Percentiles rank a stretch among this genome's conserved stretches.
Conservation (phyloP, 2,888 invertebrate species). For the Myathropa florea region DNA sequence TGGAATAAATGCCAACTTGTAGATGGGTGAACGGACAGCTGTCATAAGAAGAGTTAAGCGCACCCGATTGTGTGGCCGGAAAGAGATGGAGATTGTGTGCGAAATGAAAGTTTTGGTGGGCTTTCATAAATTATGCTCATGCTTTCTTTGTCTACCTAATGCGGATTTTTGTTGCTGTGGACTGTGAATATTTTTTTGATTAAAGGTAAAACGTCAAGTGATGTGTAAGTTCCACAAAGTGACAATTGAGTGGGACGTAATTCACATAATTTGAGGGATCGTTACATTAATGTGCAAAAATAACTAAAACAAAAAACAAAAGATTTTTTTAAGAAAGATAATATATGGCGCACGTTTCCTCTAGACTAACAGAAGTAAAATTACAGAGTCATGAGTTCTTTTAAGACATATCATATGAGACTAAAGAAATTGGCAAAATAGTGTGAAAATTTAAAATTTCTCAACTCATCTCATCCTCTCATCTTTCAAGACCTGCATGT, state of each 20-base stretch:
- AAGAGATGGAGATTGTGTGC: conserved; percentile 22
- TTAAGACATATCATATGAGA: too few species aligned
- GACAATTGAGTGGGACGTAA: not conserved
- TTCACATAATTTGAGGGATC: not conserved
- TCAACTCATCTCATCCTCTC: too few species aligned
- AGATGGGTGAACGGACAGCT: conserved; percentile 57
- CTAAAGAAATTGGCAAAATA: too few species aligned
- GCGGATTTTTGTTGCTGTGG: conserved; percentile 36
- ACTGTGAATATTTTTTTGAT: conserved; percentile 10
- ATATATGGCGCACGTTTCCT: too few species aligned
- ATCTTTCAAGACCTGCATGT: too few species aligned
- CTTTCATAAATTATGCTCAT: not conserved
- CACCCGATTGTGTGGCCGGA: not conserved
- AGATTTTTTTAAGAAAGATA: too few species aligned
- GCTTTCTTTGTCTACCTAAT: conserved; percentile 22
- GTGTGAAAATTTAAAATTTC: too few species aligned
- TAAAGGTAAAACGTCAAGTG: conserved; percentile 46
- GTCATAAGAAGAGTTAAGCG: conserved; percentile 36
- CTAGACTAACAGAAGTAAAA: too few species aligned
- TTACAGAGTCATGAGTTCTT: too few species aligned
- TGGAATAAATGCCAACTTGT: conserved; percentile 67
- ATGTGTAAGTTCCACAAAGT: conserved; percentile 66
- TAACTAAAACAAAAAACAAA: too few species aligned
- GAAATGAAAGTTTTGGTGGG: conserved; percentile 54
- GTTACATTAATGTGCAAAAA: not conserved